These are phyloP conservation scores for Luperina testacea DNA, from an alignment of 2,888 invertebrate species.

Conservation along the genomic window DNA sequence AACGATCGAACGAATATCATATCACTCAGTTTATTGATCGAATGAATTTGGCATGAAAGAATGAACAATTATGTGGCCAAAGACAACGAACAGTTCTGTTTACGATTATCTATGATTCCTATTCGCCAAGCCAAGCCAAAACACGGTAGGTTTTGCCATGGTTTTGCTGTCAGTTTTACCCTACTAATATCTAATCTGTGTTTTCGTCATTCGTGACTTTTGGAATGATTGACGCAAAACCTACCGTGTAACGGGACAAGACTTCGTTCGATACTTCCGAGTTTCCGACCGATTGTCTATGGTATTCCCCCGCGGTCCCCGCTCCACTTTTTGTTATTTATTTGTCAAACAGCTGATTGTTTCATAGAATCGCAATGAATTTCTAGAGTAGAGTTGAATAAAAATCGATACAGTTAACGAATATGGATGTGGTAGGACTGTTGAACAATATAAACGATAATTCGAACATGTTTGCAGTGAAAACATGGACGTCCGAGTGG, in stretches of 20 bases:
- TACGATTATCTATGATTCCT: conserved; percentile 6
- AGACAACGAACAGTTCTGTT: neutral
- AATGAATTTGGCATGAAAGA: conserved; percentile 15
- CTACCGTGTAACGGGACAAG: neutral
- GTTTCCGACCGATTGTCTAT: conserved; percentile 40
- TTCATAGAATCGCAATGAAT: conserved; percentile 65
- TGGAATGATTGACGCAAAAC: too few species aligned
- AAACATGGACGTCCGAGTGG: conserved; percentile 88
- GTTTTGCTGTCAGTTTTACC: too few species aligned
- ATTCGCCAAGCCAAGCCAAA: too few species aligned
- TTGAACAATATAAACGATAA: conserved; percentile 86
- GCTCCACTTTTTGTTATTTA: conserved; percentile 64
- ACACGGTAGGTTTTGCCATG: too few species aligned
- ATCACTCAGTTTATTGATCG: conserved; percentile 27
- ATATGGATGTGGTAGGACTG: conserved; percentile 87
- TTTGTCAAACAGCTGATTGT: conserved; percentile 78
- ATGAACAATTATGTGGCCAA: conserved; percentile 17
- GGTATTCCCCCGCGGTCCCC: conserved; percentile 28
- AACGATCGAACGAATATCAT: neutral
- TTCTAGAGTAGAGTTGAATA: conserved; percentile 57
- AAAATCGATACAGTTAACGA: conserved; percentile 62
- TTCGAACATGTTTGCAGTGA: conserved; percentile 87
- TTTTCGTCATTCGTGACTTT: too few species aligned
- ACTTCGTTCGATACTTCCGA: neutral
- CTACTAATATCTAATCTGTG: too few species aligned